phyloP scores from a whole-genome alignment of 2,888 invertebrate species.

The Seira musarum region DNA sequence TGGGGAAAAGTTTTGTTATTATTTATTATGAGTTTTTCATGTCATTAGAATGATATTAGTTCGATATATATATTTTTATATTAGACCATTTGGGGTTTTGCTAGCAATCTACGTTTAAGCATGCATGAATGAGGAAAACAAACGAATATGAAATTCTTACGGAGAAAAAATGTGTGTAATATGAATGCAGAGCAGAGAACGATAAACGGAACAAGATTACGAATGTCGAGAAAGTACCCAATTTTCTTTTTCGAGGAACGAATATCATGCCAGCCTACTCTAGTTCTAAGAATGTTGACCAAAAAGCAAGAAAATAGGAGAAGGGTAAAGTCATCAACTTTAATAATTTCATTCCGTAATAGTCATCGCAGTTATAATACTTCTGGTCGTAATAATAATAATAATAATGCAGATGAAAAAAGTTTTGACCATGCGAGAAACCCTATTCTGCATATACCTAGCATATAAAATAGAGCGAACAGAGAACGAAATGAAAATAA shows the following conservation, averaged over 20 bases:
- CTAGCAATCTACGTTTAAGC: constrained; percentile 14
- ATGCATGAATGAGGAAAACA: constrained; percentile 27
- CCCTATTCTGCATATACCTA: constrained; percentile 46
- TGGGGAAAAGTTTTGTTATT: constrained; percentile 43
- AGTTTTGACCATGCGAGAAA: constrained; percentile 10
- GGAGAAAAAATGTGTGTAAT: not conserved
- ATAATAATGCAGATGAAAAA: constrained; percentile 33
- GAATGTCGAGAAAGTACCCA: not conserved
- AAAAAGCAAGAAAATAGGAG: not conserved
- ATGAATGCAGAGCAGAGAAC: not conserved
- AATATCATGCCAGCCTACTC: not conserved
- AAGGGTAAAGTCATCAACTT: constrained; percentile 27
- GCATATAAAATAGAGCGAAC: constrained; percentile 44
- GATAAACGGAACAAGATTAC: not conserved
- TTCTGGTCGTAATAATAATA: constrained; percentile 29
- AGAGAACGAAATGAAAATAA: constrained; percentile 2
- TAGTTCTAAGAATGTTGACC: not conserved
- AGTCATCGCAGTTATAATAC: constrained; percentile 12
- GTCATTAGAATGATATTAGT: constrained; percentile 67
- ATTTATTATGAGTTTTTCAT: constrained; percentile 63
- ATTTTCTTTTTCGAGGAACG: not conserved
- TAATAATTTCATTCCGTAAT: constrained; percentile 1
- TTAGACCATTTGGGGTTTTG: not conserved
- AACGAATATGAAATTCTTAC: not conserved
- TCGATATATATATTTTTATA: not conserved